Evolutionary conservation across 2,797 vertebrate genomes (phyloP).

Genomic region (Champsocephalus gunnari): DNA sequence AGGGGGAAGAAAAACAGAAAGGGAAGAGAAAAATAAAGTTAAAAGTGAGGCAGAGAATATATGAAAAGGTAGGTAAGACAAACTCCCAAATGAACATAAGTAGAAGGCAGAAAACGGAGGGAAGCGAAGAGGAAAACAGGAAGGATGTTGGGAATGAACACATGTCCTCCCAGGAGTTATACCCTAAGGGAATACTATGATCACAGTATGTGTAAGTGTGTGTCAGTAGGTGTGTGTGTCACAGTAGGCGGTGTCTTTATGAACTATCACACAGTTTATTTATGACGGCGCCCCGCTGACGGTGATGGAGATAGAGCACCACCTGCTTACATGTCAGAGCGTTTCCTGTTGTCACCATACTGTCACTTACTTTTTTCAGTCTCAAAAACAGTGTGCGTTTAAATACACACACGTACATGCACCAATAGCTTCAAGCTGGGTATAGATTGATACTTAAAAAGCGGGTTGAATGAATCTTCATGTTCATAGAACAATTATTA

Average conservation of each 20-base stretch:
- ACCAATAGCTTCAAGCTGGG: conserved; percentile 26
- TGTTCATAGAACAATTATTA: not conserved
- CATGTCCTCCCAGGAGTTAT: conserved; percentile 60
- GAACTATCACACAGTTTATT: conserved; percentile 81
- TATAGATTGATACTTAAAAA: not conserved
- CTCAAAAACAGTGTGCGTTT: conserved; percentile 28
- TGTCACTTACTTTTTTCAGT: conserved; percentile 28
- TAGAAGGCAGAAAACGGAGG: conserved; percentile 29
- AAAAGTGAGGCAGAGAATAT: conserved; percentile 38
- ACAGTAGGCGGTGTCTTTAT: conserved; percentile 70
- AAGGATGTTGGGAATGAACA: conserved; percentile 64
- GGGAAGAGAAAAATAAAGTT: not conserved
- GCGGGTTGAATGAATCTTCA: not conserved
- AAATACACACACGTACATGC: conserved; percentile 4
- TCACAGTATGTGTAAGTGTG: conserved; percentile 43
- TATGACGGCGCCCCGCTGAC: conserved; percentile 73
- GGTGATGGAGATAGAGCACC: conserved; percentile 58
- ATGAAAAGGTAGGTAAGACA: conserved; percentile 56
- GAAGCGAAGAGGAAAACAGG: conserved; percentile 47
- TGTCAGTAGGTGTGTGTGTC: conserved; percentile 22
- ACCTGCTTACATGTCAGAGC: conserved; percentile 56
- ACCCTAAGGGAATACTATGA: conserved; percentile 71
- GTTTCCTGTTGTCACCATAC: conserved; percentile 33
- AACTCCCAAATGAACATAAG: conserved; percentile 54
- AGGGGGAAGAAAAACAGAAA: conserved; percentile 33